Base-by-base conservation (phyloP, 2,888 invertebrate genomes). In the Polydrusus pterygomalis region DNA sequence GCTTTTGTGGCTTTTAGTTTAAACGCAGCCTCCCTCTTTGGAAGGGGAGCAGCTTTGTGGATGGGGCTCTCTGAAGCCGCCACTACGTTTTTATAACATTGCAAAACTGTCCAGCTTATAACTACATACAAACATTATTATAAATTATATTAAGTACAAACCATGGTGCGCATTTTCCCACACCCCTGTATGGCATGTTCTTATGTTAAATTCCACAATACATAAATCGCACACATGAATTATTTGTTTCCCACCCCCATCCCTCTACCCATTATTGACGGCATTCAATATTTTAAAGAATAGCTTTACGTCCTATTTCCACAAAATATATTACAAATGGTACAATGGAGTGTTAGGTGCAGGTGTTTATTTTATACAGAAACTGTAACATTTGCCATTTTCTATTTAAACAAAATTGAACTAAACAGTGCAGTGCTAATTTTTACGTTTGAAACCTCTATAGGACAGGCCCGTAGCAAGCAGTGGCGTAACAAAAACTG, bases 251-350 rank as follows among this genome's bases (percentile, higher is more conserved):
- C 64, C 75, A 63, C 65, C 65, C 65, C 56, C 74, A 65, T 62
- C 40, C 64, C 70, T 49, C 49, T 64, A 43, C 8, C 64, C 45
- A 64, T 70, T 74, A 69, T 77, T 78, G 74, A 68, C 77, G 67
- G 69, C 63, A 58, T 78, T 77, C 75, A 70, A 74, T 73, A 67
- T 49, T 73, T 64, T 58, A 62, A 75, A 75, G 47, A 75, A 75
- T 75, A 47, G 54, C 63, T 74, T 64, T 43, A 69, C 74, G 63
- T 51, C 30, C 51, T 30, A 69, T 63, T 56, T 25, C 62, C 40
- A 43, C 15, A 34, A 62, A 65, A 64, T 64, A 70, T 60, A 54
- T 43, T 54, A 68, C 40, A 58, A 69, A 58, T 51, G 60, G 49
- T 62, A 74, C 69, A 74, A 74, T 54, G 43, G 58, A 56, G 56